Conservation (phyloP, 2,888 invertebrate species). For the Alloplasta piceator region DNA sequence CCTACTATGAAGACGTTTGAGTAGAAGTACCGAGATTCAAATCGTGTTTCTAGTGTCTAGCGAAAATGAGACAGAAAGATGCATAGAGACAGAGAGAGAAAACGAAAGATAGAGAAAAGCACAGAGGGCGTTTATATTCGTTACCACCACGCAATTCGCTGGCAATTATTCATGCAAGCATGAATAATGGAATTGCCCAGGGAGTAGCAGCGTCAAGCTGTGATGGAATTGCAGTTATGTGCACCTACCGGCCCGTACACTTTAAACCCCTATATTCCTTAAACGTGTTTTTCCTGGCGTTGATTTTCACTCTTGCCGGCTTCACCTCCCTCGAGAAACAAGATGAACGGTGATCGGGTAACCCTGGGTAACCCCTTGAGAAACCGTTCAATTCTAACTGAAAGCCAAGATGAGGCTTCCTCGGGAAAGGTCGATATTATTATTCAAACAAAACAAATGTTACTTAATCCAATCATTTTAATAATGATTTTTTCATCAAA, state of each 20-base stretch:
- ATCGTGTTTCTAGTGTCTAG: background rate
- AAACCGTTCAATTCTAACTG: too few species aligned
- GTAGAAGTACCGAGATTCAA: too few species aligned
- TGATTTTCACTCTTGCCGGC: conserved; percentile 28
- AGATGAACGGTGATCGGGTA: too few species aligned
- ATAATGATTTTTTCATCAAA: too few species aligned
- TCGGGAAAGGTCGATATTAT: too few species aligned
- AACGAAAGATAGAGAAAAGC: background rate
- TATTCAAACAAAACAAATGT: too few species aligned
- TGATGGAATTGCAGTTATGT: conserved; percentile 49
- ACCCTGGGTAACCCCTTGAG: too few species aligned
- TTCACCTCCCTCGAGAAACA: too few species aligned
- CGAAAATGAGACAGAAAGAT: too few species aligned
- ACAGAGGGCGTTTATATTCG: background rate
- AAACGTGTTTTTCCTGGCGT: conserved; percentile 22
- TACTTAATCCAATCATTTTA: too few species aligned
- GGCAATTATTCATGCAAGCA: conserved; percentile 53
- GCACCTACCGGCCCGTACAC: conserved; percentile 6
- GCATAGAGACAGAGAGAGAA: background rate
- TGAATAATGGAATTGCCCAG: conserved; percentile 54
- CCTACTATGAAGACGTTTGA: background rate
- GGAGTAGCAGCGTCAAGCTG: conserved; percentile 15
- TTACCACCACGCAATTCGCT: conserved; percentile 42
- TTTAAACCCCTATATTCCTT: conserved; percentile 22
- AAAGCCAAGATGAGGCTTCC: too few species aligned